A percentile compares a stretch with the other conserved stretches of the same genome.
Conservation (phyloP, 2,888 invertebrate genomes). For the Dryadula phaetusa region DNA sequence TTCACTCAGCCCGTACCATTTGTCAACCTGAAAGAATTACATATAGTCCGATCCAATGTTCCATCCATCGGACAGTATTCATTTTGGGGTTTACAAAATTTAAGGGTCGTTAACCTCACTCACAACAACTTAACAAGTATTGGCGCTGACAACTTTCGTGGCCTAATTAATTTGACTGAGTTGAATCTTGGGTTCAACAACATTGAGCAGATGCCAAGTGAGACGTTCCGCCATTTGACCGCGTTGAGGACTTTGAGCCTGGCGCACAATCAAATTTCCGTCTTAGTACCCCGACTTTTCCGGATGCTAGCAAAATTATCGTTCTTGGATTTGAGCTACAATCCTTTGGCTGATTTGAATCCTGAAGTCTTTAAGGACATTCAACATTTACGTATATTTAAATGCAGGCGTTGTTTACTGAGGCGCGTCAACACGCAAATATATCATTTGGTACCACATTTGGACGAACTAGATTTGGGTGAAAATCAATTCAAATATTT, state of each 20-base stretch:
- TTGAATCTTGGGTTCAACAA: slow-evolving; percentile 90
- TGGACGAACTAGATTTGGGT: slow-evolving; percentile 90
- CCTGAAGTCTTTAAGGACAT: slow-evolving; percentile 92
- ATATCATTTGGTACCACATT: slow-evolving; percentile 89
- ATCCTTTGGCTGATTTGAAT: slow-evolving; percentile 88
- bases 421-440: slow-evolving; percentile 91
- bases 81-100: slow-evolving; percentile 90
- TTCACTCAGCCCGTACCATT: slow-evolving; percentile 83
- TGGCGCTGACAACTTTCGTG: slow-evolving; percentile 90
- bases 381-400: slow-evolving; percentile 88
- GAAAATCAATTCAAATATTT: slow-evolving; percentile 91
- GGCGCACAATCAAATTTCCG: slow-evolving; percentile 87
- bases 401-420: slow-evolving; percentile 89
- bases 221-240: slow-evolving; percentile 89
- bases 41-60: slow-evolving; percentile 88
- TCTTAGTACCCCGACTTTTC: slow-evolving; percentile 89
- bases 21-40: slow-evolving; percentile 87
- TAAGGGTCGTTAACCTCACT: slow-evolving; percentile 86
- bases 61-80: slow-evolving; percentile 91
- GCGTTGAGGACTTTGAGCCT: slow-evolving; percentile 87
- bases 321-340: slow-evolving; percentile 89
- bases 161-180: slow-evolving; percentile 88
- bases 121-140: slow-evolving; percentile 89
- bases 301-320: slow-evolving; percentile 89
- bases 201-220: slow-evolving; percentile 89